These are phyloP conservation scores for Tupaia tana DNA, from an alignment of 2,113 vertebrate species.

Conservation along the genomic window DNA sequence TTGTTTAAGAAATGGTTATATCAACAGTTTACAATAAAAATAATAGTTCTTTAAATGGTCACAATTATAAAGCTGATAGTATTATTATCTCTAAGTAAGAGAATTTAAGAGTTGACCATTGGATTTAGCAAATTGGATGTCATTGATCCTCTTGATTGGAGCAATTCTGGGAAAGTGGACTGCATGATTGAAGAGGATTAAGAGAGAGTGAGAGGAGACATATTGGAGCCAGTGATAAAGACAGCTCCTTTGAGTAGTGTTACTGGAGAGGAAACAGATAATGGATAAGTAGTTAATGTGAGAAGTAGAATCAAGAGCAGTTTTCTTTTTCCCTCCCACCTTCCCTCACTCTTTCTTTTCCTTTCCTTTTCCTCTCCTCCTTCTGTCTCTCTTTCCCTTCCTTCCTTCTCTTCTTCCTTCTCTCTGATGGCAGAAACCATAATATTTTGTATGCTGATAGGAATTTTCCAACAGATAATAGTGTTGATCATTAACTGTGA, in stretches of 20 bases:
- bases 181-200: not conserved
- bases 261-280: not conserved
- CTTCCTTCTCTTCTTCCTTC: no score
- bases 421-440: not conserved
- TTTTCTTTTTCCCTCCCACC: not conserved
- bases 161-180: not conserved
- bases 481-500: not conserved
- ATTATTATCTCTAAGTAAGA: not conserved
- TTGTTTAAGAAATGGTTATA: conserved; percentile 16
- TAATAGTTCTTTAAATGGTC: not conserved
- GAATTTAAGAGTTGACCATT: not conserved
- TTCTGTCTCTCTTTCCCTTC: not conserved
- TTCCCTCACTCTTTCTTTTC: not conserved
- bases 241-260: not conserved
- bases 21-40: not conserved
- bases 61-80: not conserved
- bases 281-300: not conserved
- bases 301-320: not conserved
- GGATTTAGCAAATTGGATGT: not conserved
- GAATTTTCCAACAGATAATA: conserved; percentile 20
- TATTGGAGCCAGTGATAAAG: not conserved
- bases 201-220: not conserved
- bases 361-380: not conserved
- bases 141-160: not conserved
- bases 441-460: not conserved